Conservation (phyloP, 1,140 invertebrate species). For the Dreissena polymorpha region DNA sequence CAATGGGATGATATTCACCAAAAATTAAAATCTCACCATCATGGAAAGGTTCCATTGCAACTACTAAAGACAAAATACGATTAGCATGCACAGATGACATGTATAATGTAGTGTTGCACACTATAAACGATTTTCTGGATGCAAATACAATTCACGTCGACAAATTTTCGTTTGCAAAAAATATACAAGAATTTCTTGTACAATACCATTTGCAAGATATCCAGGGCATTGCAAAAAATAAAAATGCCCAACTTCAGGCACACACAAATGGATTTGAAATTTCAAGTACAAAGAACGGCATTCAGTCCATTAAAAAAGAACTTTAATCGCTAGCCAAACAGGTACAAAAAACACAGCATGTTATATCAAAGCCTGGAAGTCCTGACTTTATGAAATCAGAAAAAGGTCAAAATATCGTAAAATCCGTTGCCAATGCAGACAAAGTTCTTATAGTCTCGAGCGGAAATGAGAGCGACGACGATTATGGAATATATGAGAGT, state of each 20-base stretch:
- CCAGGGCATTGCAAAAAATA: slow-evolving; percentile 2
- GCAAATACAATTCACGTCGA: not conserved
- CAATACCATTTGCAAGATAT: slow-evolving; percentile 12
- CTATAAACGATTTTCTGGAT: slow-evolving; percentile 8
- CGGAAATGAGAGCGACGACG: slow-evolving; percentile 4
- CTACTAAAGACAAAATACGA: not conserved
- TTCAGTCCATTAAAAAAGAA: not conserved
- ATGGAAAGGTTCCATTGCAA: slow-evolving; percentile 1
- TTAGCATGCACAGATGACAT: slow-evolving; percentile 33
- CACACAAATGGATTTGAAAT: slow-evolving; percentile 23
- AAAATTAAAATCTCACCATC: not conserved
- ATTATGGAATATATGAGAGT: not conserved
- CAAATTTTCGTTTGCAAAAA: slow-evolving; percentile 11
- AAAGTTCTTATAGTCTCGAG: not conserved
- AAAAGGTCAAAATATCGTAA: slow-evolving; percentile 33
- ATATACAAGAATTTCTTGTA: slow-evolving; percentile 7
- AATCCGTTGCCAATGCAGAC: not conserved
- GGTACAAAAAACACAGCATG: slow-evolving; percentile 18
- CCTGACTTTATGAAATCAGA: slow-evolving; percentile 11
- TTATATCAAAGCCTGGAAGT: slow-evolving; percentile 8
- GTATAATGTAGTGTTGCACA: not conserved
- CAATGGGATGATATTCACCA: not conserved
- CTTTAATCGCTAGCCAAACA: not conserved
- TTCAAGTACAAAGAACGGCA: slow-evolving; percentile 23
- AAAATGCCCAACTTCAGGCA: too few relatives aligned